Evolutionary conservation across 1,140 invertebrate genomes (phyloP).

Genomic region (Liolophura sinensis): DNA sequence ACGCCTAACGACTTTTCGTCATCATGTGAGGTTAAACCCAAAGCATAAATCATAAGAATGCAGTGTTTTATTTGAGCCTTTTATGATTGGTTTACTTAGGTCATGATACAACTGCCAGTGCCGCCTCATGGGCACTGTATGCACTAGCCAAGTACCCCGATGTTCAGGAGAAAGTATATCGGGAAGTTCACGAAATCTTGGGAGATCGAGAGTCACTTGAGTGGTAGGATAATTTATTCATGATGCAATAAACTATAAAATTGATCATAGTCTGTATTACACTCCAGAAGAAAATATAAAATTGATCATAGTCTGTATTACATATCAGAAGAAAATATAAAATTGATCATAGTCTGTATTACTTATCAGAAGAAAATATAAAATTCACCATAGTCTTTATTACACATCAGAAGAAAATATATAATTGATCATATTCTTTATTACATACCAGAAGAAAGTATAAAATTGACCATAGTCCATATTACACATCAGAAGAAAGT

Average conservation of each 20-base stretch:
- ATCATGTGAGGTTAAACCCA: too few relatives aligned
- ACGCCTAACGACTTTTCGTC: too few relatives aligned
- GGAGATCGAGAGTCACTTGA: slow-evolving; percentile 57
- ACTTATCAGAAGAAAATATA: too few relatives aligned
- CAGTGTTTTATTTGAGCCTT: too few relatives aligned
- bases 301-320: neutral
- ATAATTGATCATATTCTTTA: neutral
- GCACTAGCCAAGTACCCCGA: slow-evolving; percentile 75
- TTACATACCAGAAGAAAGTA: slow-evolving; percentile 1
- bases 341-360: too few relatives aligned
- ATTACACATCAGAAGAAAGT: too few relatives aligned
- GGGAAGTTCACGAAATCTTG: slow-evolving; percentile 78
- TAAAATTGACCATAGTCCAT: too few relatives aligned
- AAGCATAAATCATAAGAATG: too few relatives aligned
- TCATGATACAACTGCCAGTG: slow-evolving; percentile 54
- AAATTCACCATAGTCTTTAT: too few relatives aligned
- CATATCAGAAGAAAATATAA: slow-evolving; percentile 1
- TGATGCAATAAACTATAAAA: too few relatives aligned
- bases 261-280: neutral
- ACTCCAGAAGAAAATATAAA: slow-evolving; percentile 1
- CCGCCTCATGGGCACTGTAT: slow-evolving; percentile 73
- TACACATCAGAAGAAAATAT: neutral
- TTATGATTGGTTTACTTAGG: slow-evolving; percentile 12
- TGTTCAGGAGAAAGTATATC: slow-evolving; percentile 75
- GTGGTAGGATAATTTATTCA: slow-evolving; percentile 6